Conservation (phyloP, 2,797 vertebrate genomes). For the Manis javanica region DNA sequence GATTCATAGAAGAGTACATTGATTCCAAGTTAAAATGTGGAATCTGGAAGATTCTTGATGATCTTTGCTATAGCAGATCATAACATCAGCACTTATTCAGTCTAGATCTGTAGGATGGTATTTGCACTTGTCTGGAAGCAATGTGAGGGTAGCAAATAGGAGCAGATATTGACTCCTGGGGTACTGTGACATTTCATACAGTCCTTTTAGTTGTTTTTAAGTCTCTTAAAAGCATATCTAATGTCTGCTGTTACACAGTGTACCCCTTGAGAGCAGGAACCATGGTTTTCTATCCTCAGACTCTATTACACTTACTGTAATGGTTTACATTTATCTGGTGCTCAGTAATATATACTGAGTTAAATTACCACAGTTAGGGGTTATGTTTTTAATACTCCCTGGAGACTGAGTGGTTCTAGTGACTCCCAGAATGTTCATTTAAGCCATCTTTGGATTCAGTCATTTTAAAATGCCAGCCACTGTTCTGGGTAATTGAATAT, state of each 20-base stretch:
- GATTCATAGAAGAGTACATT: not conserved
- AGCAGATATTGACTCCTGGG: not conserved
- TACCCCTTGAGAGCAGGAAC: not conserved
- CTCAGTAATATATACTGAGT: slow-evolving; percentile 2
- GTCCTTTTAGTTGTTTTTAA: not conserved
- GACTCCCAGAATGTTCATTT: not conserved
- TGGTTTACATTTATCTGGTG: not conserved
- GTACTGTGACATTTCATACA: not conserved
- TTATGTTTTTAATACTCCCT: not conserved
- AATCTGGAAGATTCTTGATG: not conserved
- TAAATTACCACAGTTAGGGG: slow-evolving; percentile 10
- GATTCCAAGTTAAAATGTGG: not conserved
- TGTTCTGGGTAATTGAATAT: slow-evolving; percentile 10
- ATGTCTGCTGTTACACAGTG: not conserved
- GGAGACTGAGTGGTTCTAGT: not conserved
- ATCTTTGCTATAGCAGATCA: not conserved
- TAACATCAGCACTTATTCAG: not conserved
- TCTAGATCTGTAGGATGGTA: not conserved
- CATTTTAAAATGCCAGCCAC: slow-evolving; percentile 4
- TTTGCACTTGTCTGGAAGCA: not conserved
- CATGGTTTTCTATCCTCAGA: not conserved
- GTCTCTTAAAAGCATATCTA: not conserved
- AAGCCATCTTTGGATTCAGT: not conserved
- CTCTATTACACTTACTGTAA: not conserved
- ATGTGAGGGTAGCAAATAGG: not conserved